These are phyloP conservation scores for Empidonax traillii DNA, from an alignment of 2,113 vertebrate species.

Conservation along the genomic window DNA sequence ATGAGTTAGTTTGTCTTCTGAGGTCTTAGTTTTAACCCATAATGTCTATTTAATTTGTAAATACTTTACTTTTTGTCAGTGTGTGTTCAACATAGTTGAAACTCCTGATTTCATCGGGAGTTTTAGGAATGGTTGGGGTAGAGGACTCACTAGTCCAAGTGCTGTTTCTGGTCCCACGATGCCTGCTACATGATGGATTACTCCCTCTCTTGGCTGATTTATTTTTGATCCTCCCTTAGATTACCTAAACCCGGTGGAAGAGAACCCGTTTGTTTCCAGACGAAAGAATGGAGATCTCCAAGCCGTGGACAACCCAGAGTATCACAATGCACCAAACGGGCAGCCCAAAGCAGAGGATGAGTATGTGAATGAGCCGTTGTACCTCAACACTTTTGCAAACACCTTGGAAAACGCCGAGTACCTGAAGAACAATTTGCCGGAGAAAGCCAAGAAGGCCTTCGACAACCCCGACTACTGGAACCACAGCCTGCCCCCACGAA, in stretches of 20 bases:
- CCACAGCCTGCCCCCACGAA: constrained; percentile 91
- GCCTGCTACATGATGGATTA: background rate
- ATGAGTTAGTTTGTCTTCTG: background rate
- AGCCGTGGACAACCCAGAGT: constrained; percentile 92
- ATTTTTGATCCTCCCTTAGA: constrained; percentile 69
- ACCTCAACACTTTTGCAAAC: constrained; percentile 93
- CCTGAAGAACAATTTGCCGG: constrained; percentile 85
- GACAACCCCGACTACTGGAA: constrained; percentile 99
- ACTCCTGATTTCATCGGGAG: background rate
- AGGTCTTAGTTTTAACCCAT: background rate
- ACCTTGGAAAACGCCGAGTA: constrained; percentile 79
- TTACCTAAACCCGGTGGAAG: constrained; percentile 92
- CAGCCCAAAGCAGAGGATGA: constrained; percentile 89
- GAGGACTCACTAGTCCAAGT: background rate
- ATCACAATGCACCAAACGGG: constrained; percentile 84
- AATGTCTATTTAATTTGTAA: background rate
- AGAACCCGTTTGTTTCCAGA: constrained; percentile 93
- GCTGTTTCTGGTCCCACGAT: background rate
- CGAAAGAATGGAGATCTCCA: constrained; percentile 91
- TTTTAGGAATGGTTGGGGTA: background rate
- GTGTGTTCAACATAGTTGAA: background rate
- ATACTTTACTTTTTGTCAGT: background rate
- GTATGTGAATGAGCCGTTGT: constrained; percentile 90
- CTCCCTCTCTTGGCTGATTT: background rate
- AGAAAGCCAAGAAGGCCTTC: constrained; percentile 94